Evolutionary conservation across 2,797 vertebrate species (phyloP).

Genomic region (Aldrovandia affinis): DNA sequence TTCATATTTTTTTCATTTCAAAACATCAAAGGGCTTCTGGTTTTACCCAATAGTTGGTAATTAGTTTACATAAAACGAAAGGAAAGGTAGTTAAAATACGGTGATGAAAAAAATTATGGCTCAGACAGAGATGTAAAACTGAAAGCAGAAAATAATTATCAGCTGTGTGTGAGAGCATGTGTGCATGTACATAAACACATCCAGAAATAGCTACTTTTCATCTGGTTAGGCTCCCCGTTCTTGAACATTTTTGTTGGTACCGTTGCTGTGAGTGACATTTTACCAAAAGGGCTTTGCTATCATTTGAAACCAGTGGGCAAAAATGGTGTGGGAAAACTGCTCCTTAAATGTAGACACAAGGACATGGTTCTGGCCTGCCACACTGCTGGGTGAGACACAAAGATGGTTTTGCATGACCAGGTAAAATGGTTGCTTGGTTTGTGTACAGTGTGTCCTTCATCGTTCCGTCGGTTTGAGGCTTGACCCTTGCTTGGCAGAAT

Average conservation of each 20-base stretch:
- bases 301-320: background rate
- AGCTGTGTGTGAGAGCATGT: background rate
- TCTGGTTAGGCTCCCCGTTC: background rate
- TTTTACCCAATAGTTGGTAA: background rate
- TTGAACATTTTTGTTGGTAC: background rate
- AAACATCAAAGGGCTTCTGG: background rate
- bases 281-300: background rate
- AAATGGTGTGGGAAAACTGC: background rate
- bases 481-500: background rate
- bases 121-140: background rate
- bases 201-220: background rate
- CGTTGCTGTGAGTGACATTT: background rate
- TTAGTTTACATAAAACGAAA: background rate
- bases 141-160: constrained; percentile 9
- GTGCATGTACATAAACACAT: background rate
- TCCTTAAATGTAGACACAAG: background rate
- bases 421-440: background rate
- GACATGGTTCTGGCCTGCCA: background rate
- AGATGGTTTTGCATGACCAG: background rate
- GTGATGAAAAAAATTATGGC: constrained; percentile 2
- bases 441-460: background rate
- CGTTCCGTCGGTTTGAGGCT: background rate
- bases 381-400: background rate
- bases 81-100: background rate
- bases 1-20: background rate